Evolutionary conservation across 2,888 invertebrate genomes (phyloP).

Genomic region (Cataglyphis altisquamis): DNA sequence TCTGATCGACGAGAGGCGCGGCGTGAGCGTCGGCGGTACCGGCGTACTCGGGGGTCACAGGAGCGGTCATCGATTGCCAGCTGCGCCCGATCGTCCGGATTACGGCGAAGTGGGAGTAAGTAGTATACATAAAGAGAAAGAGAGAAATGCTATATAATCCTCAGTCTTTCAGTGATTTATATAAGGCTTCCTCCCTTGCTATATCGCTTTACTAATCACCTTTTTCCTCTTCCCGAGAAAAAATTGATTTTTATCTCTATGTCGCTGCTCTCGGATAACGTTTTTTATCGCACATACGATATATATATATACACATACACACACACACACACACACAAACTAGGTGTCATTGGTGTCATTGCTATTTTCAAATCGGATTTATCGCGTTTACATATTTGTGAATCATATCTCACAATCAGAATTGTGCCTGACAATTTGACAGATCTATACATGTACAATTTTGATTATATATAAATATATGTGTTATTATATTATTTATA

Average conservation of each 20-base stretch:
- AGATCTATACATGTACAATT: background rate
- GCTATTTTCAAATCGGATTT: background rate
- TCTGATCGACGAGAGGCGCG: slow-evolving; percentile 88
- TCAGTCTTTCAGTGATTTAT: background rate
- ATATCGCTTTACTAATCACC: slow-evolving; percentile 6
- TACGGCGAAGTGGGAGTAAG: slow-evolving; percentile 89
- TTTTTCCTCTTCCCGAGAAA: background rate
- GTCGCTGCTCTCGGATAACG: too few relatives aligned
- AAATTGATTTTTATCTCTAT: slow-evolving; percentile 12
- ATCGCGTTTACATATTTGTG: background rate
- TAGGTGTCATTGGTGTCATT: too few relatives aligned
- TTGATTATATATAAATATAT: background rate
- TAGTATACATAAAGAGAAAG: slow-evolving; percentile 63
- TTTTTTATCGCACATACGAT: too few relatives aligned
- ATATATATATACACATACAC: too few relatives aligned
- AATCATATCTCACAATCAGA: background rate
- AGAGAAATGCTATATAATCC: background rate
- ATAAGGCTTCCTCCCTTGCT: background rate
- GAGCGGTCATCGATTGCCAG: slow-evolving; percentile 86
- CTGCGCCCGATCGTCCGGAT: slow-evolving; percentile 88
- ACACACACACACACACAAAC: too few relatives aligned
- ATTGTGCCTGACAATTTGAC: background rate
- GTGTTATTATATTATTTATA: background rate
- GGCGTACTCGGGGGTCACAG: slow-evolving; percentile 87
- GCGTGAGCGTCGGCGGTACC: slow-evolving; percentile 87